Percentiles rank a stretch among this genome's conserved stretches.
These are phyloP conservation scores for Taeniopygia guttata DNA, from an alignment of 2,797 vertebrate species.

Conservation along the genomic window DNA sequence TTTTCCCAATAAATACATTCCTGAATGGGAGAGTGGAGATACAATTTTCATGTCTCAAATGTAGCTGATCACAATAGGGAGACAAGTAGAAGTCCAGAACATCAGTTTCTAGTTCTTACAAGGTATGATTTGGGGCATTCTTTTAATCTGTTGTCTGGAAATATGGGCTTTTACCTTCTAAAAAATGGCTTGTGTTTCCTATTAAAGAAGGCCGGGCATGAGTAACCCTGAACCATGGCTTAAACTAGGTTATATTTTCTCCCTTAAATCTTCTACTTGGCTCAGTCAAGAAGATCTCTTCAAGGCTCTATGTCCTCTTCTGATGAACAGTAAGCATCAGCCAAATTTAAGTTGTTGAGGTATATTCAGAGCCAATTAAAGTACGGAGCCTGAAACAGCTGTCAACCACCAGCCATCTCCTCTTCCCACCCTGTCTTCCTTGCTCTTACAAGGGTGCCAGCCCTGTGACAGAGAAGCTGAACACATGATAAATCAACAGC, in stretches of 20 bases:
- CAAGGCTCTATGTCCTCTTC: neutral
- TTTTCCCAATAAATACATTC: neutral
- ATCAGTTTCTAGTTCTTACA: neutral
- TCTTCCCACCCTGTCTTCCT: neutral
- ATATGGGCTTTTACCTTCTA: neutral
- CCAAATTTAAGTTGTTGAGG: neutral
- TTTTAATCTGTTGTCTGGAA: neutral
- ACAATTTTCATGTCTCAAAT: neutral
- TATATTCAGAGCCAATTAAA: neutral
- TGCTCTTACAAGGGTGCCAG: neutral
- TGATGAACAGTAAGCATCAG: neutral
- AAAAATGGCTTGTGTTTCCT: neutral
- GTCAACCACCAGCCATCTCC: neutral
- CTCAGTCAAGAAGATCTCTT: neutral
- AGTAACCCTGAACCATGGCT: neutral
- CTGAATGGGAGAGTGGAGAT: neutral
- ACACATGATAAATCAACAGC: slow-evolving; percentile 33
- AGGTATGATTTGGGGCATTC: neutral
- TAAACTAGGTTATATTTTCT: neutral
- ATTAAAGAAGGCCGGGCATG: neutral
- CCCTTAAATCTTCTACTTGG: neutral
- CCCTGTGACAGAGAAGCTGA: neutral
- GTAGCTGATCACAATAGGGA: neutral
- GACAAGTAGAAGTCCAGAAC: neutral
- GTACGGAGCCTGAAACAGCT: slow-evolving; percentile 15